phyloP scores from a whole-genome alignment of 2,113 vertebrate genomes.

The Cisticola juncidis region DNA sequence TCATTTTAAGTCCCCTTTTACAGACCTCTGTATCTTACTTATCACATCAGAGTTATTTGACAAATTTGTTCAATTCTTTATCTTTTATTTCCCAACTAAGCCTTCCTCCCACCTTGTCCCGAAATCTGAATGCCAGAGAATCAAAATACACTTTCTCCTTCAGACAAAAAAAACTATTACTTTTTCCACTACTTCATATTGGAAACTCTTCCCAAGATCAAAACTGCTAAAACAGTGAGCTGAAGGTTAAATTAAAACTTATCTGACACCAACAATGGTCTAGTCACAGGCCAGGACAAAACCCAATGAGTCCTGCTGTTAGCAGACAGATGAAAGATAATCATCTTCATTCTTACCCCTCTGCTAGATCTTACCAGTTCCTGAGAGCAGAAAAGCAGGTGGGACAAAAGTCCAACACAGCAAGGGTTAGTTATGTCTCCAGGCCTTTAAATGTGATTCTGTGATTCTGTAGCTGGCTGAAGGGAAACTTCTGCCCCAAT shows the following conservation, averaged over 20 bases:
- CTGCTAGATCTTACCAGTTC: background rate
- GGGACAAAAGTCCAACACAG: background rate
- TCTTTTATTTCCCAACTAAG: background rate
- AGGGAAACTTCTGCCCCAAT: background rate
- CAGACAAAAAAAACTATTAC: background rate
- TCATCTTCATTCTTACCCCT: background rate
- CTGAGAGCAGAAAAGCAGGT: background rate
- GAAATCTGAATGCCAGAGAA: background rate
- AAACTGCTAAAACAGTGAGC: background rate
- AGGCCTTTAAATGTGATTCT: background rate
- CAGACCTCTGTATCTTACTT: background rate
- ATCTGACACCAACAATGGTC: background rate
- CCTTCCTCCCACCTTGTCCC: accelerated
- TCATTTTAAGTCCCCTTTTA: background rate
- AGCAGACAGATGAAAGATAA: background rate
- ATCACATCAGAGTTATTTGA: background rate
- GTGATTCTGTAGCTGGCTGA: background rate
- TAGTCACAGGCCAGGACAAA: background rate
- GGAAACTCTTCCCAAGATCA: background rate
- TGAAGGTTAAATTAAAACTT: background rate
- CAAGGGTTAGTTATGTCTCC: background rate
- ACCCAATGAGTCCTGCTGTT: background rate
- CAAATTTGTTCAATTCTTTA: background rate
- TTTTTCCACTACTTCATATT: background rate
- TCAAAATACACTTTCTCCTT: background rate